Percentiles rank a stretch among this genome's conserved stretches.
Conservation (phyloP, 2,797 vertebrate genomes). For the Cuculus canorus region DNA sequence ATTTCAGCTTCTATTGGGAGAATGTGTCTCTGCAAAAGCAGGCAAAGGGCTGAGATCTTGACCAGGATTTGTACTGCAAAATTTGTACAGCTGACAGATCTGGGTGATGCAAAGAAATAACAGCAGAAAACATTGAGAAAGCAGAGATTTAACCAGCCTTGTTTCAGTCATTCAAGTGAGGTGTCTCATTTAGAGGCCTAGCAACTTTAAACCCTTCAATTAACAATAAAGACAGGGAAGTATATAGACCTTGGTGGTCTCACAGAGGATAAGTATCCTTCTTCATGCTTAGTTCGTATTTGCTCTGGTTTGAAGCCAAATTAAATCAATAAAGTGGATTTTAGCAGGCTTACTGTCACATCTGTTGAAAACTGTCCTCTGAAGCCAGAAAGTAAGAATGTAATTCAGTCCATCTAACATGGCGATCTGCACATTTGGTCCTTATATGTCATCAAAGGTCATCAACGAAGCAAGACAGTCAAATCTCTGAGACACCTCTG, state of each 20-base stretch:
- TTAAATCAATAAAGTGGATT: not conserved
- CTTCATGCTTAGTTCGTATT: not conserved
- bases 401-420: not conserved
- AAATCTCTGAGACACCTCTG: not conserved
- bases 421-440: not conserved
- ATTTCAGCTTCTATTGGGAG: not conserved
- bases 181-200: not conserved
- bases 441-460: not conserved
- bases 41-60: not conserved
- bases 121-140: not conserved
- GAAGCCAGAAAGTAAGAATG: not conserved
- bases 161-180: not conserved
- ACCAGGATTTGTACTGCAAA: not conserved
- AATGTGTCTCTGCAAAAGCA: not conserved
- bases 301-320: not conserved
- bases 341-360: not conserved
- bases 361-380: not conserved
- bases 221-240: not conserved
- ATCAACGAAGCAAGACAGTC: not conserved
- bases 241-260: not conserved
- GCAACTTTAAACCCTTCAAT: not conserved
- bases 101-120: not conserved
- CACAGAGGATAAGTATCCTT: not conserved
- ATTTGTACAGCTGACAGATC: not conserved
- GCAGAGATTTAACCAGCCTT: not conserved